phyloP scores from a whole-genome alignment of 2,888 invertebrate species.

The Mechanitis mazaeus region DNA sequence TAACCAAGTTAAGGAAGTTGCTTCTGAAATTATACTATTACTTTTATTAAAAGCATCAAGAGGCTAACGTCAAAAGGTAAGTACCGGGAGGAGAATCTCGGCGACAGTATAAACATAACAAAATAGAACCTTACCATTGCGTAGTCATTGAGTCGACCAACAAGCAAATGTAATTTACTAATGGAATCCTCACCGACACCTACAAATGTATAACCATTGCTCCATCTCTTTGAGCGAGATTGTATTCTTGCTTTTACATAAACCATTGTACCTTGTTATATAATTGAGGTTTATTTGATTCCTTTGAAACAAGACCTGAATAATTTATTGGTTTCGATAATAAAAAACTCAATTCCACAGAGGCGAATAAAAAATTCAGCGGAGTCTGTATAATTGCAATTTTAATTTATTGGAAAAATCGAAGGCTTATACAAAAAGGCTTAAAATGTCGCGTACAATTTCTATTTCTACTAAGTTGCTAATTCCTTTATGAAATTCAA shows the following conservation, averaged over 20 bases:
- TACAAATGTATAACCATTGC: constrained; percentile 2
- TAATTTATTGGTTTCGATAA: constrained; percentile 2
- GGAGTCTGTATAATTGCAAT: constrained; percentile 1
- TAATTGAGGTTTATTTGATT: constrained; percentile 2
- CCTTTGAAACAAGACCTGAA: constrained; percentile 1
- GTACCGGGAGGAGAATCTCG: not conserved
- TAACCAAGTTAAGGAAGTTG: too few species aligned
- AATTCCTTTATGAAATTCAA: too few species aligned
- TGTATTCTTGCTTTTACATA: not conserved
- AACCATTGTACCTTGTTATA: constrained; percentile 1
- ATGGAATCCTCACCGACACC: constrained; percentile 22
- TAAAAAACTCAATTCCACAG: not conserved
- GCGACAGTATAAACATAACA: not conserved
- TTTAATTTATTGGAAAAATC: not conserved
- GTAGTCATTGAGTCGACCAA: constrained; percentile 10
- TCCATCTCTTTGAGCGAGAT: not conserved
- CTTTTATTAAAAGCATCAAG: not conserved
- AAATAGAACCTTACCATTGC: constrained; percentile 9
- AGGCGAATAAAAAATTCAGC: not conserved
- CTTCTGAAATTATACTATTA: not conserved
- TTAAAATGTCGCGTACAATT: not conserved
- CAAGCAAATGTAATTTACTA: constrained; percentile 29
- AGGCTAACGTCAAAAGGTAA: not conserved
- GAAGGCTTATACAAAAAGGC: not conserved
- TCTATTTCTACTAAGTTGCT: too few species aligned